Evolutionary conservation across 2,888 invertebrate species (phyloP).

Genomic region (Caenorhabditis japonica): DNA sequence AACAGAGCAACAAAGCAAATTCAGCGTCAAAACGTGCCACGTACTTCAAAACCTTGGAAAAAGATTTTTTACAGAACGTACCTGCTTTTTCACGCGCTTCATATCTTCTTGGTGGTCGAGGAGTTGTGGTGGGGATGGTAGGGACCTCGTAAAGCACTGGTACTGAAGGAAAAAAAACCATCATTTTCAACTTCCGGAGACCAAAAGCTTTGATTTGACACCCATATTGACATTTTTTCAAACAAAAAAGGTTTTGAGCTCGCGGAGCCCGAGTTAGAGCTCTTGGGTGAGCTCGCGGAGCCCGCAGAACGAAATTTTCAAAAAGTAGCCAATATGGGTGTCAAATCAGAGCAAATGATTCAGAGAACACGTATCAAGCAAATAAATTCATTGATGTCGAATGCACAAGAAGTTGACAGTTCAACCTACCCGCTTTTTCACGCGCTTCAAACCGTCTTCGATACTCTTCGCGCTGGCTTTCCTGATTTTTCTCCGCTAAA

Average conservation of each 20-base stretch:
- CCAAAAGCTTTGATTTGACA: background rate
- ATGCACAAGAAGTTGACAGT: background rate
- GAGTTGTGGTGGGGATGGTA: constrained; percentile 12
- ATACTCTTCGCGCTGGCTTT: constrained; percentile 32
- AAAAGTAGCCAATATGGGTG: too few species aligned
- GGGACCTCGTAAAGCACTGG: constrained; percentile 18
- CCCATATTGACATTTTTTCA: background rate
- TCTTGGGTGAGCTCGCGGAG: constrained; percentile 1
- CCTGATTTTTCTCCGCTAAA: constrained; percentile 12
- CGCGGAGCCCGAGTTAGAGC: background rate
- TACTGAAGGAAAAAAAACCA: constrained; percentile 14
- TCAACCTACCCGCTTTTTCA: constrained; percentile 1
- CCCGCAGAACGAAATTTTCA: background rate
- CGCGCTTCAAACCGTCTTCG: constrained; percentile 38
- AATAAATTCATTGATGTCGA: too few species aligned
- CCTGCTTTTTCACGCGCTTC: constrained; percentile 17
- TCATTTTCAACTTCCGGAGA: too few species aligned
- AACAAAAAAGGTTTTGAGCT: background rate
- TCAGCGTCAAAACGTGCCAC: too few species aligned
- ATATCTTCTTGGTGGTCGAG: constrained; percentile 23
- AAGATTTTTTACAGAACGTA: background rate
- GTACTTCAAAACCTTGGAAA: too few species aligned
- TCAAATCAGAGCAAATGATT: too few species aligned
- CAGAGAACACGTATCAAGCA: too few species aligned
- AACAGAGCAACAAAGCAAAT: too few species aligned